These are phyloP conservation scores for Falco punctatus DNA, from an alignment of 2,113 vertebrate species.

Conservation along the genomic window DNA sequence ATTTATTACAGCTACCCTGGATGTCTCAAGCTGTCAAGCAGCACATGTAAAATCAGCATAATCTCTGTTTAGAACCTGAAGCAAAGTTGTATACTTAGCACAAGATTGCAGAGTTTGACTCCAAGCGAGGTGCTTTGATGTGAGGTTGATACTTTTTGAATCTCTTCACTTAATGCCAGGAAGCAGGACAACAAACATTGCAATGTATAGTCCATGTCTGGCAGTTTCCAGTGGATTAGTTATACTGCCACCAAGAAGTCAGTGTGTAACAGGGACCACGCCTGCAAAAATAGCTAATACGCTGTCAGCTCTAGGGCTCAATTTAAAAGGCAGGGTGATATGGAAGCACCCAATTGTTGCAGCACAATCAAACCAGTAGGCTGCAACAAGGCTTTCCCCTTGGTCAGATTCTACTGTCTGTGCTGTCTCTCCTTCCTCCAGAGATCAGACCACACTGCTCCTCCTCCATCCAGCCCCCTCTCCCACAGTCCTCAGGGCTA, in stretches of 20 bases:
- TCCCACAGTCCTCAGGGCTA: no score
- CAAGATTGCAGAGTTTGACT: not conserved
- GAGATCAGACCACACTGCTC: no score
- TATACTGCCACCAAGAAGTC: not conserved
- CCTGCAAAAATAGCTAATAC: not conserved
- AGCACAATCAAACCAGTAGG: no score
- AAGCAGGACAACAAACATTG: not conserved
- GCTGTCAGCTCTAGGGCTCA: not conserved
- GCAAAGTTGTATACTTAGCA: not conserved
- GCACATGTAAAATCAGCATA: not conserved
- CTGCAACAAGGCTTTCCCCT: no score
- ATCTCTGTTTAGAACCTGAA: conserved; percentile 17
- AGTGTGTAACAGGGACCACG: not conserved
- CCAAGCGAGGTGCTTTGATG: not conserved
- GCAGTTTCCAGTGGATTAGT: not conserved
- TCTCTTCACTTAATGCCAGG: not conserved
- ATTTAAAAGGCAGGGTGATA: not conserved
- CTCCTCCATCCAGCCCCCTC: no score
- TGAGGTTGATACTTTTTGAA: not conserved
- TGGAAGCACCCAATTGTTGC: not conserved
- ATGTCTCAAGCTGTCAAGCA: not conserved
- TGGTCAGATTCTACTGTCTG: no score
- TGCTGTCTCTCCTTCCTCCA: no score
- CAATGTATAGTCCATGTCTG: not conserved
- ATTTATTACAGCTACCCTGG: not conserved